Evolutionary conservation across 2,113 vertebrate species (phyloP).

Genomic region (Tor tambroides): DNA sequence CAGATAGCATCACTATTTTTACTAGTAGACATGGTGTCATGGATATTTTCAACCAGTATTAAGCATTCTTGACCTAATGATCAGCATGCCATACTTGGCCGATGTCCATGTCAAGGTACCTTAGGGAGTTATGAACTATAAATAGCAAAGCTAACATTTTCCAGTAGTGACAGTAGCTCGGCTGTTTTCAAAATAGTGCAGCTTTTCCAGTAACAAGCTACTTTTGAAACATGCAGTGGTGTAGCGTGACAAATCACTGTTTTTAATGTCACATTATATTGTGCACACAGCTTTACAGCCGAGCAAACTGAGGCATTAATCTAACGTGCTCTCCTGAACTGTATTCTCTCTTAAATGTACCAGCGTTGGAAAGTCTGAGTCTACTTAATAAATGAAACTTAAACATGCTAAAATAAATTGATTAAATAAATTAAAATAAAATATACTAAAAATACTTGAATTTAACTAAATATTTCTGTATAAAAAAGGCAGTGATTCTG

Average conservation of each 20-base stretch:
- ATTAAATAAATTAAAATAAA: no score
- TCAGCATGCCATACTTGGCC: neutral
- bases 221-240: neutral
- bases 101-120: neutral
- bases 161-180: neutral
- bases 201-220: neutral
- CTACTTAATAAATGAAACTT: neutral
- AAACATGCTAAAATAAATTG: no score
- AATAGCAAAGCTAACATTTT: neutral
- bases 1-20: neutral
- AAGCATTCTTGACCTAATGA: neutral
- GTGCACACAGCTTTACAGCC: neutral
- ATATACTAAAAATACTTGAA: neutral
- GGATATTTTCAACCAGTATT: neutral
- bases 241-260: neutral
- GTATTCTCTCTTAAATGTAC: neutral
- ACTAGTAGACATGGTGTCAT: neutral
- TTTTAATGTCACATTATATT: conserved; percentile 7
- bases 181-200: neutral
- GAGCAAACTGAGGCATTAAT: neutral
- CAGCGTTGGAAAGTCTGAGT: neutral
- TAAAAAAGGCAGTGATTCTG: neutral
- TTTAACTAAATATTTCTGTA: neutral
- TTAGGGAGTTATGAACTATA: neutral
- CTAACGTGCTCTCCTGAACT: neutral